phyloP scores from a whole-genome alignment of 1,140 invertebrate species.

The Zaprionus camerounensis region DNA sequence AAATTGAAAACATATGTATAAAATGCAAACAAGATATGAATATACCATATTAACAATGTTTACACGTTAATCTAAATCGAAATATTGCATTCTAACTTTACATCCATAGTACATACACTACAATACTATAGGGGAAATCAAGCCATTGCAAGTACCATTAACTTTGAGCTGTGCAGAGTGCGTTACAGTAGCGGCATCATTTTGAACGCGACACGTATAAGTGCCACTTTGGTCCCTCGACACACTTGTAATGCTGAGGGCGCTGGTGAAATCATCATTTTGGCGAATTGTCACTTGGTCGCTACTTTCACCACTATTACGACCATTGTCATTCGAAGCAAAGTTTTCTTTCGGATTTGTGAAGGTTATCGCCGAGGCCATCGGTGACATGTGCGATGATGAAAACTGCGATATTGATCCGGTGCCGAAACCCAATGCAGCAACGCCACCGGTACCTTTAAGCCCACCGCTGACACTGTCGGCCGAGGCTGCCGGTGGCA shows the following conservation, averaged over 20 bases:
- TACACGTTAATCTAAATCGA: background rate
- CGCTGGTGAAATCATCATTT: slow-evolving; percentile 88
- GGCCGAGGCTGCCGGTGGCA: slow-evolving; percentile 48
- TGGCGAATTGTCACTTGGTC: slow-evolving; percentile 87
- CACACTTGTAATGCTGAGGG: slow-evolving; percentile 87
- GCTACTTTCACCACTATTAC: slow-evolving; percentile 79
- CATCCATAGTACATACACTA: background rate
- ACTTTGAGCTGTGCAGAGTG: slow-evolving; percentile 87
- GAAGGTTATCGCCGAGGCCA: slow-evolving; percentile 27
- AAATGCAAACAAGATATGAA: background rate
- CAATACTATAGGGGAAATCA: slow-evolving; percentile 11
- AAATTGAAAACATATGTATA: background rate
- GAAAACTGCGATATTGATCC: slow-evolving; percentile 35
- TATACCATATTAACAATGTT: background rate
- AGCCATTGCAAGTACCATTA: slow-evolving; percentile 85
- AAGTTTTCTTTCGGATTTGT: slow-evolving; percentile 27
- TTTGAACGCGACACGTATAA: slow-evolving; percentile 89
- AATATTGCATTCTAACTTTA: background rate
- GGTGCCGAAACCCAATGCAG: slow-evolving; percentile 47
- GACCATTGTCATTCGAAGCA: slow-evolving; percentile 64
- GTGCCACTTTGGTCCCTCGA: slow-evolving; percentile 88
- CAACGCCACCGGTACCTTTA: slow-evolving; percentile 71
- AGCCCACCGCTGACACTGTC: slow-evolving; percentile 67
- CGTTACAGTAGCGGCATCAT: slow-evolving; percentile 86
- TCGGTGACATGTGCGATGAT: slow-evolving; percentile 26